phyloP scores from a whole-genome alignment of 2,113 vertebrate genomes.

The Hepsetus odoe region DNA sequence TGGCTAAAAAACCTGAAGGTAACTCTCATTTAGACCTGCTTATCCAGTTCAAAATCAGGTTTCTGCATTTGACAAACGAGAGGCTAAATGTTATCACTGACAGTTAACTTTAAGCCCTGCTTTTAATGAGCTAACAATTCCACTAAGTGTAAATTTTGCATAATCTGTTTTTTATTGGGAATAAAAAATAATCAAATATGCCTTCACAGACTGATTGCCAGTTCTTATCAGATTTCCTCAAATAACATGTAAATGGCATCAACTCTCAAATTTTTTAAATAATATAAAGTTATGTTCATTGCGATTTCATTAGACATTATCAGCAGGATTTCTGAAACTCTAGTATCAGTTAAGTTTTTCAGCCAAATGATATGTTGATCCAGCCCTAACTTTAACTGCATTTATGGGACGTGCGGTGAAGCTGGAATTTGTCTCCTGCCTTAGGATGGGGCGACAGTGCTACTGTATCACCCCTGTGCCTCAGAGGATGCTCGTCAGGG shows the following conservation, averaged over 20 bases:
- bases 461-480: constrained; percentile 81
- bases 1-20: constrained; percentile 80
- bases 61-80: neutral
- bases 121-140: too few species aligned
- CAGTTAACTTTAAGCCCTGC: neutral
- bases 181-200: too few species aligned
- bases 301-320: too few species aligned
- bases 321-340: neutral
- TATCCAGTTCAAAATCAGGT: neutral
- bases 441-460: constrained; percentile 72
- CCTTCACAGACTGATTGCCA: too few species aligned
- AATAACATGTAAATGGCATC: too few species aligned
- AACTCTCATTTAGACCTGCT: constrained; percentile 3
- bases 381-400: too few species aligned
- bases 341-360: neutral
- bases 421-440: constrained; percentile 22
- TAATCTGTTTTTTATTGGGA: too few species aligned
- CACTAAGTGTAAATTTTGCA: too few species aligned
- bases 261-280: too few species aligned
- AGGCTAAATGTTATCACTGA: neutral
- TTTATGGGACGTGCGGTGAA: neutral
- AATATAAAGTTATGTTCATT: too few species aligned
- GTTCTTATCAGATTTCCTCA: too few species aligned
- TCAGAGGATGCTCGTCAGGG: constrained; percentile 67
- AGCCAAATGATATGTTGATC: too few species aligned